Conservation (phyloP, 2,797 vertebrate species). For the Malurus leucopterus region DNA sequence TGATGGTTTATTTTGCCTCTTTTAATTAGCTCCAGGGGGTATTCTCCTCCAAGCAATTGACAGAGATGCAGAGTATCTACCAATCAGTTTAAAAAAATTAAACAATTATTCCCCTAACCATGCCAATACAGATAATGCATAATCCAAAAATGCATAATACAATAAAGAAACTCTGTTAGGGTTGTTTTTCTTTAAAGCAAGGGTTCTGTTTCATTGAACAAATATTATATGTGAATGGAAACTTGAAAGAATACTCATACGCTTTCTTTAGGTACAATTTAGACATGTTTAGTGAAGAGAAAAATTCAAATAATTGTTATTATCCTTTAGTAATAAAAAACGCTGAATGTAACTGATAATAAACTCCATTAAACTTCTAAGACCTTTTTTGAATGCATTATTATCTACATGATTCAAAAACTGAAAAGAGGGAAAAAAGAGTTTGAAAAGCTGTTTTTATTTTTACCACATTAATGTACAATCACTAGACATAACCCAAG, state of each 20-base stretch:
- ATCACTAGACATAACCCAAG: background rate
- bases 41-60: background rate
- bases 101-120: background rate
- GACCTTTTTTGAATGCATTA: conserved; percentile 9
- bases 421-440: background rate
- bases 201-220: background rate
- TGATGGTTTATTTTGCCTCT: background rate
- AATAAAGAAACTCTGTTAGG: background rate
- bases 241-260: background rate
- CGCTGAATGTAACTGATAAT: background rate
- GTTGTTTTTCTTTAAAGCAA: background rate
- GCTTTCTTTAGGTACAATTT: conserved; percentile 14
- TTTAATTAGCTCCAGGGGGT: background rate
- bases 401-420: background rate
- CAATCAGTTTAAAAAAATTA: background rate
- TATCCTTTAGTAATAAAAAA: background rate
- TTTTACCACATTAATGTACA: background rate
- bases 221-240: background rate
- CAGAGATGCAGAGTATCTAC: background rate
- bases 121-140: background rate
- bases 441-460: background rate
- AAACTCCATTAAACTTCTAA: conserved; percentile 21
- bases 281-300: background rate
- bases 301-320: conserved; percentile 19
- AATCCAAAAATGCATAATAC: background rate